Conservation (phyloP, 1,140 invertebrate genomes). For the Drosophila takahashii region DNA sequence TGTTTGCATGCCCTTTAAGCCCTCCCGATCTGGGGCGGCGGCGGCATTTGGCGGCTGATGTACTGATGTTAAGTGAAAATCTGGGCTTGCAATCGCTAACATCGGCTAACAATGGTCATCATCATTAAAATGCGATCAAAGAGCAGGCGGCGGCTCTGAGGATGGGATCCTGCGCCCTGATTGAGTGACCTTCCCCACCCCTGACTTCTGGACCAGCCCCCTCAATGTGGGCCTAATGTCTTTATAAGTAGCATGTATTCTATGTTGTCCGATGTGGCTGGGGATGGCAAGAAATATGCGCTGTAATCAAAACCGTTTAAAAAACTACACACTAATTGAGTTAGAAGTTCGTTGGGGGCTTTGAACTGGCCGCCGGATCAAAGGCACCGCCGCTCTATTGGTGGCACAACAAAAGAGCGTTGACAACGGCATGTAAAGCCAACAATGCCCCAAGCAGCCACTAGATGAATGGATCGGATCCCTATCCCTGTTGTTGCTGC, state of each 20-base stretch:
- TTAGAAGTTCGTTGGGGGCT: slow-evolving; percentile 73
- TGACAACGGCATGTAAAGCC: slow-evolving; percentile 79
- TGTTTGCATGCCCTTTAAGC: slow-evolving; percentile 78
- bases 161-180: slow-evolving; percentile 46
- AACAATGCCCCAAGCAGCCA: slow-evolving; percentile 61
- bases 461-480: slow-evolving; percentile 51
- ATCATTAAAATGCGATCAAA: slow-evolving; percentile 84
- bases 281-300: slow-evolving; percentile 52
- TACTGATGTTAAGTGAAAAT: slow-evolving; percentile 79
- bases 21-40: slow-evolving; percentile 27
- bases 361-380: slow-evolving; percentile 74
- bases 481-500: slow-evolving; percentile 17
- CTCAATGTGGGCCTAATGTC: slow-evolving; percentile 71
- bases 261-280: slow-evolving; percentile 5
- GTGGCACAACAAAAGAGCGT: slow-evolving; percentile 82
- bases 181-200: slow-evolving; percentile 70
- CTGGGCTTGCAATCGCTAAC: slow-evolving; percentile 78
- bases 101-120: slow-evolving; percentile 84
- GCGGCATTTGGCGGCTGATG: slow-evolving; percentile 59
- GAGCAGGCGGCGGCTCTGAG: slow-evolving; percentile 34
- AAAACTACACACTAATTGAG: slow-evolving; percentile 80
- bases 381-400: slow-evolving; percentile 68
- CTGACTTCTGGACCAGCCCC: slow-evolving; percentile 9
- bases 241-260: slow-evolving; percentile 71
- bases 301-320: slow-evolving; percentile 83